Conservation (phyloP, 1,140 invertebrate genomes). For the Drosophila baimaii region DNA sequence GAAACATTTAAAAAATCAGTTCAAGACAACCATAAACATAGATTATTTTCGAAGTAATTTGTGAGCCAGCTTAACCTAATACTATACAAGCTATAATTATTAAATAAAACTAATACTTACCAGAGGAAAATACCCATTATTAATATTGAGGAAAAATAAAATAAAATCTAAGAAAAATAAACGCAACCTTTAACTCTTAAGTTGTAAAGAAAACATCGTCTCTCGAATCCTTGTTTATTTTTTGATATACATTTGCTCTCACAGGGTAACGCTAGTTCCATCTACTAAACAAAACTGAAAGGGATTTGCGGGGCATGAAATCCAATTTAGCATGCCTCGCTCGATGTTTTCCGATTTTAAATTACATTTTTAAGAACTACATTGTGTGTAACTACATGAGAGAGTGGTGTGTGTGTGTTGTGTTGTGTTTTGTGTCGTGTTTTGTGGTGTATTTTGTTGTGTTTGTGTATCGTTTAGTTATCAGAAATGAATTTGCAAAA, state of each 20-base stretch:
- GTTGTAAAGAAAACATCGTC: constrained; percentile 20
- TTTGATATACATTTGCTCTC: constrained; percentile 41
- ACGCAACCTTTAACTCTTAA: not conserved
- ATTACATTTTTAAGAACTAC: constrained; percentile 74
- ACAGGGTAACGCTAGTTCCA: constrained; percentile 47
- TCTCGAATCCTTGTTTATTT: constrained; percentile 44
- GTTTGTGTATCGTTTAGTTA: constrained; percentile 60
- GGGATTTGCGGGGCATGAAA: constrained; percentile 33
- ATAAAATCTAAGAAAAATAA: not conserved
- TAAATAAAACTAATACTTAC: not conserved
- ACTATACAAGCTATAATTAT: too few species aligned
- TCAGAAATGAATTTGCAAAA: constrained; percentile 68
- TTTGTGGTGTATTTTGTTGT: constrained; percentile 7
- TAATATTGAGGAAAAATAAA: too few species aligned
- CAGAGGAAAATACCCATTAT: too few species aligned
- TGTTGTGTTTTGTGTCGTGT: constrained; percentile 20
- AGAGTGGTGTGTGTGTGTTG: constrained; percentile 11
- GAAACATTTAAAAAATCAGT: too few species aligned
- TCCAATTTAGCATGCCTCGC: constrained; percentile 43
- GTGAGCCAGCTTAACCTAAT: too few species aligned
- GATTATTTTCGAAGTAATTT: too few species aligned
- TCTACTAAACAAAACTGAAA: constrained; percentile 23
- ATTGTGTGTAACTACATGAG: constrained; percentile 54
- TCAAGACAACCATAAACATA: too few species aligned
- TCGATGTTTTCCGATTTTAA: constrained; percentile 69